A percentile compares a stretch with the other conserved stretches of the same genome.
Conservation (phyloP, 2,113 vertebrate genomes). For the Gasterosteus nipponicus region DNA sequence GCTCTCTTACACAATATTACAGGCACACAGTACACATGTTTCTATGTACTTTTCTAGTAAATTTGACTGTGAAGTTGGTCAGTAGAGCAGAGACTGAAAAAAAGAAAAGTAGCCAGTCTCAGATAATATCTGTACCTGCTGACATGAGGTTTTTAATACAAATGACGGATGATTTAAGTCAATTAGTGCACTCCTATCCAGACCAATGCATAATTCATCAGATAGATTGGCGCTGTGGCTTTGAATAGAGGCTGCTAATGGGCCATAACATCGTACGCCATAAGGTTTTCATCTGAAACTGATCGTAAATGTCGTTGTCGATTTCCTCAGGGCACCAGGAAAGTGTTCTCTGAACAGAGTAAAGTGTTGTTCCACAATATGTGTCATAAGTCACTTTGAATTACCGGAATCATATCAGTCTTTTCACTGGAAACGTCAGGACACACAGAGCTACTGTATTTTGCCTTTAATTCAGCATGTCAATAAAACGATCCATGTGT, state of each 20-base stretch:
- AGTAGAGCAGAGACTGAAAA: neutral
- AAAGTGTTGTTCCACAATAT: conserved; percentile 8
- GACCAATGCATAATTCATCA: conserved; percentile 81
- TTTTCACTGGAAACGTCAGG: conserved; percentile 10
- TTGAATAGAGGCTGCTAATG: conserved; percentile 78
- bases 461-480: neutral
- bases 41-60: conserved; percentile 6
- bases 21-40: conserved; percentile 8
- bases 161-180: conserved; percentile 72
- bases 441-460: neutral
- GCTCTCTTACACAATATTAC: neutral
- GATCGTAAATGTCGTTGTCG: conserved; percentile 37
- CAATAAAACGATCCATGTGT: too few relatives aligned
- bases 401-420: neutral
- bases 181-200: conserved; percentile 72
- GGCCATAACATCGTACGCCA: conserved; percentile 64
- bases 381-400: conserved; percentile 4
- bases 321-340: conserved; percentile 11
- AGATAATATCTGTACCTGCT: conserved; percentile 53
- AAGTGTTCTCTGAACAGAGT: conserved; percentile 42
- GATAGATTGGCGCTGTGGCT: conserved; percentile 75
- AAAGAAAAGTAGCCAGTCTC: conserved; percentile 2
- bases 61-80: neutral
- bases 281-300: conserved; percentile 43
- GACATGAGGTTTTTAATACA: conserved; percentile 59